A percentile compares a stretch with the other conserved stretches of the same genome.
Conservation (phyloP, 2,888 invertebrate genomes). For the Caenorhabditis drosophilae region DNA sequence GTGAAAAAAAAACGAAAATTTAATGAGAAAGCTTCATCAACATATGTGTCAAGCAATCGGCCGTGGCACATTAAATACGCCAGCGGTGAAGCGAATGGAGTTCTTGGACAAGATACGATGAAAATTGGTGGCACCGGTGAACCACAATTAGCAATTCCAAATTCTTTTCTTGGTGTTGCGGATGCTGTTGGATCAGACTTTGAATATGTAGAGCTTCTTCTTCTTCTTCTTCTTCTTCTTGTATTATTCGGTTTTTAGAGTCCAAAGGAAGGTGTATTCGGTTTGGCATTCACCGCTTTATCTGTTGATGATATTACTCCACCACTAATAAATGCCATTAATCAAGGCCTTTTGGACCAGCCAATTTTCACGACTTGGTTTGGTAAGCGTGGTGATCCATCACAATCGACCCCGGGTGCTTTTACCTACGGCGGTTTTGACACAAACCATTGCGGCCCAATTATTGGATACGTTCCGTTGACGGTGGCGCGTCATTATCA, state of each 20-base stretch:
- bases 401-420: constrained; percentile 40
- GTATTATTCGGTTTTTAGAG: constrained; percentile 17
- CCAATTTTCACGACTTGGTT: constrained; percentile 53
- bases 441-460: constrained; percentile 39
- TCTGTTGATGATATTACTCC: constrained; percentile 46
- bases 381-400: constrained; percentile 27
- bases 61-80: constrained; percentile 71
- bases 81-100: constrained; percentile 71
- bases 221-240: not conserved
- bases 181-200: constrained; percentile 50
- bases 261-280: constrained; percentile 49
- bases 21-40: constrained; percentile 82
- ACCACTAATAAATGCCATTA: constrained; percentile 42
- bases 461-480: constrained; percentile 38
- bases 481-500: constrained; percentile 25
- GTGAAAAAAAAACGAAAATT: constrained; percentile 81
- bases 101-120: constrained; percentile 71
- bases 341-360: constrained; percentile 42
- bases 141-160: constrained; percentile 51
- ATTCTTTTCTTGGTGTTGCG: constrained; percentile 56
- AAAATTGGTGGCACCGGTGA: constrained; percentile 47
- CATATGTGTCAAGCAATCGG: constrained; percentile 73
- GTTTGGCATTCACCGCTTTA: constrained; percentile 40
- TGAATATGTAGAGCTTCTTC: constrained; percentile 21
- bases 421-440: constrained; percentile 54